Percentiles rank a stretch among this genome's conserved stretches.
phyloP scores from a whole-genome alignment of 2,888 invertebrate genomes.

The Parnassius glacialis region DNA sequence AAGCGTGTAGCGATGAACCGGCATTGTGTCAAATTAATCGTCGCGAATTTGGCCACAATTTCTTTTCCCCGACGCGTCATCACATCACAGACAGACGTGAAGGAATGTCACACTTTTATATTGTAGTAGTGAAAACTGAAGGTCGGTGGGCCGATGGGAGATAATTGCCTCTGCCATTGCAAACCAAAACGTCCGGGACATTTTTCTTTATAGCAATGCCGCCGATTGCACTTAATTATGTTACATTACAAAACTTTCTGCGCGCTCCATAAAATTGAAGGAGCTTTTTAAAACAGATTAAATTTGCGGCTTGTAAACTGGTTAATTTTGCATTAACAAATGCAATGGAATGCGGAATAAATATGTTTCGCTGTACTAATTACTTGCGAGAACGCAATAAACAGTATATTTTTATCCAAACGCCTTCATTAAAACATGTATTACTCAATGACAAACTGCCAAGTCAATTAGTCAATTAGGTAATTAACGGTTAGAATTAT shows the following conservation, averaged over 20 bases:
- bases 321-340: slow-evolving; percentile 12
- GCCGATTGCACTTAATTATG: slow-evolving; percentile 2
- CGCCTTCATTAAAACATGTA: slow-evolving; percentile 13
- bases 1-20: slow-evolving; percentile 67
- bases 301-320: slow-evolving; percentile 1
- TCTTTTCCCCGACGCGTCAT: slow-evolving; percentile 60
- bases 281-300: not conserved
- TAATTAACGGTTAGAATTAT: too few relatives aligned
- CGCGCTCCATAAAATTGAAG: not conserved
- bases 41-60: slow-evolving; percentile 76
- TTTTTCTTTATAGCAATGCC: not conserved
- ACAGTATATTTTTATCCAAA: slow-evolving; percentile 14
- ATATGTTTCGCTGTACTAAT: slow-evolving; percentile 8
- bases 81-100: slow-evolving; percentile 56
- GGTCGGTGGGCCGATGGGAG: slow-evolving; percentile 55
- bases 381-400: slow-evolving; percentile 10
- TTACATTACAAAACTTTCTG: slow-evolving; percentile 2
- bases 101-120: slow-evolving; percentile 66
- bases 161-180: slow-evolving; percentile 45
- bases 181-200: slow-evolving; percentile 31
- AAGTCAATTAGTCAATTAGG: not conserved
- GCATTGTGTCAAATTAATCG: slow-evolving; percentile 74
- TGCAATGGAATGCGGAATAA: slow-evolving; percentile 18
- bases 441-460: slow-evolving; percentile 17
- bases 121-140: slow-evolving; percentile 69